A percentile compares a stretch with the other conserved stretches of the same genome.
These are phyloP conservation scores for Chironomus striatipennis DNA, from an alignment of 1,140 invertebrate species.

Conservation along the genomic window DNA sequence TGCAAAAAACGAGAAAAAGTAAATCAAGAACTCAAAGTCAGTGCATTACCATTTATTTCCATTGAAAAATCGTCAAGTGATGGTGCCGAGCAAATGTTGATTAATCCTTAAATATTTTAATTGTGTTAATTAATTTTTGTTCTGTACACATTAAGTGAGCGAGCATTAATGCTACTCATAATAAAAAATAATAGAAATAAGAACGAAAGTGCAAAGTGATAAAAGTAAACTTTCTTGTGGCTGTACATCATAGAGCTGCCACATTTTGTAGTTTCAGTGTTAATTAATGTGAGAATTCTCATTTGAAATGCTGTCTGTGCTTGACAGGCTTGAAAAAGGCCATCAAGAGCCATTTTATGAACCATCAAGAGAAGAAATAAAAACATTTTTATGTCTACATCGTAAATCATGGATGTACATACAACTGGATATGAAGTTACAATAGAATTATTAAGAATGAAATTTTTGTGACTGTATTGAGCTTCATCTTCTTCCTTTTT, in stretches of 20 bases:
- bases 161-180: too few relatives aligned
- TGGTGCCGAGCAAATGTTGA: slow-evolving; percentile 19
- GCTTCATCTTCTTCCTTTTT: neutral
- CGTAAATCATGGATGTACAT: neutral
- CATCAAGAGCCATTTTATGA: slow-evolving; percentile 1
- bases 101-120: neutral
- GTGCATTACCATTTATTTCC: slow-evolving; percentile 18
- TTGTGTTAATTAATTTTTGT: neutral
- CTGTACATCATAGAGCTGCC: neutral
- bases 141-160: neutral
- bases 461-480: too few relatives aligned
- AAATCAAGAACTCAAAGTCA: neutral
- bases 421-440: neutral
- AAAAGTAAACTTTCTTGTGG: neutral
- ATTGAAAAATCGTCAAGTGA: slow-evolving; percentile 21
- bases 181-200: neutral
- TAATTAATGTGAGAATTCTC: neutral
- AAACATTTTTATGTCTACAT: neutral
- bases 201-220: neutral
- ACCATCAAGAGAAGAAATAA: neutral
- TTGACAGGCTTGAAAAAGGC: too few relatives aligned
- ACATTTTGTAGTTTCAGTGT: neutral
- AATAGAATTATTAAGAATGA: too few relatives aligned
- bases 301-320: too few relatives aligned
- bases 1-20: slow-evolving; percentile 6